Evolutionary conservation across 2,888 invertebrate species (phyloP).

Genomic region (Empis livida): DNA sequence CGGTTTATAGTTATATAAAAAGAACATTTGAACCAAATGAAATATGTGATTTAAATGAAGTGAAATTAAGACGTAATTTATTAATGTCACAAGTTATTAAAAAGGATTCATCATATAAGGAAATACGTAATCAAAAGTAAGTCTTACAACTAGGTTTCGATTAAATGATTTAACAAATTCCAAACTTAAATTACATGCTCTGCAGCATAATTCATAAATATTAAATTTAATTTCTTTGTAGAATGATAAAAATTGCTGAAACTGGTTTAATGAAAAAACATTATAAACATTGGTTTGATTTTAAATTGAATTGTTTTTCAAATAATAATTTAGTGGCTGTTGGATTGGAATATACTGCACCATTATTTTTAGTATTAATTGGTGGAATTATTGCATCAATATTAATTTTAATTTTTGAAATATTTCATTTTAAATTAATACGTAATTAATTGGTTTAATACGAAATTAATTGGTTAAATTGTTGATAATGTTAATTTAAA

Average conservation of each 20-base stretch:
- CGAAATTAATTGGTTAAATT: too few species aligned
- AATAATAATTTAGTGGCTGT: slow-evolving; percentile 24
- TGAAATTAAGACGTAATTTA: slow-evolving; percentile 22
- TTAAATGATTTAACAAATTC: too few species aligned
- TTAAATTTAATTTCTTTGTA: slow-evolving; percentile 7
- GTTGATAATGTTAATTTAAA: too few species aligned
- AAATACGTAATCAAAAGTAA: slow-evolving; percentile 22
- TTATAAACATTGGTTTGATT: slow-evolving; percentile 23
- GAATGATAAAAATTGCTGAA: slow-evolving; percentile 24
- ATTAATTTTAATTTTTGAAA: neutral
- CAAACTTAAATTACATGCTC: too few species aligned
- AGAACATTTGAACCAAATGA: slow-evolving; percentile 26
- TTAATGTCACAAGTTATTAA: slow-evolving; percentile 17
- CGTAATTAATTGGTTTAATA: too few species aligned
- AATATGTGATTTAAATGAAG: slow-evolving; percentile 32
- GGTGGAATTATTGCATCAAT: slow-evolving; percentile 4
- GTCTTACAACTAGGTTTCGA: too few species aligned
- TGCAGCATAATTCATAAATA: too few species aligned
- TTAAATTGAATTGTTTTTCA: slow-evolving; percentile 23
- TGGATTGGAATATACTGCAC: slow-evolving; percentile 30
- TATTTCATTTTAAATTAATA: too few species aligned
- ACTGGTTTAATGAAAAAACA: slow-evolving; percentile 25
- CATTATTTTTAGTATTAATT: slow-evolving; percentile 26
- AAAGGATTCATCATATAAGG: slow-evolving; percentile 25
- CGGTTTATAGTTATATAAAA: slow-evolving; percentile 21